These are phyloP conservation scores for Adelosebastes latens DNA, from an alignment of 2,797 vertebrate genomes.

Conservation along the genomic window DNA sequence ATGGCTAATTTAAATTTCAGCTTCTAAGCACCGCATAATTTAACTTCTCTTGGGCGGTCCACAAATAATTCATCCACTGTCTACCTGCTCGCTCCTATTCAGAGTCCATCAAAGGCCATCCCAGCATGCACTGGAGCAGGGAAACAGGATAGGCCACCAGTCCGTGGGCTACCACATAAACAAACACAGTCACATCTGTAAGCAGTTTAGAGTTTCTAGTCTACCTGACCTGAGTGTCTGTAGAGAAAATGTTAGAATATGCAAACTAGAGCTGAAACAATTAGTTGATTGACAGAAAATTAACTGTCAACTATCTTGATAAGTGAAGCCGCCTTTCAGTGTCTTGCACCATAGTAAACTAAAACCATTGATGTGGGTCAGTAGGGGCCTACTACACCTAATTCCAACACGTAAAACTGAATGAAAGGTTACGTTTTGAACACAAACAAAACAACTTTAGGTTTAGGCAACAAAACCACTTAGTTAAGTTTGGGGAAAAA, in stretches of 20 bases:
- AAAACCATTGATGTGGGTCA: neutral
- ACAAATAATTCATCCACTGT: neutral
- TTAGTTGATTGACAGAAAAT: neutral
- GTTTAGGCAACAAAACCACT: neutral
- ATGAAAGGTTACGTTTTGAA: neutral
- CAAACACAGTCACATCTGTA: neutral
- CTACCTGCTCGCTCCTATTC: neutral
- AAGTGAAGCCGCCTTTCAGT: no score
- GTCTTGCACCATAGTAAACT: neutral
- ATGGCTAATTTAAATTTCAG: neutral
- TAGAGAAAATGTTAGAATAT: neutral
- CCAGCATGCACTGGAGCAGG: conserved; percentile 5
- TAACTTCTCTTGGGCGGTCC: neutral
- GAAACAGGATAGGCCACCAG: neutral
- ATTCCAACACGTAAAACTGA: neutral
- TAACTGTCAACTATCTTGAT: neutral
- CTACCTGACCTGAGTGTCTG: neutral
- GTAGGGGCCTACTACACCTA: neutral
- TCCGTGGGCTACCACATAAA: neutral
- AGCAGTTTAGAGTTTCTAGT: neutral
- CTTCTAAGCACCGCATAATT: neutral
- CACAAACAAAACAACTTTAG: no score
- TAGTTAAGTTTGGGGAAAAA: neutral
- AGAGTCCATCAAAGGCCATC: neutral
- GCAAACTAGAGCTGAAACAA: conserved; percentile 3